A percentile compares a stretch with the other conserved stretches of the same genome.
Conservation (phyloP, 2,797 vertebrate genomes). For the Hirundo rustica region DNA sequence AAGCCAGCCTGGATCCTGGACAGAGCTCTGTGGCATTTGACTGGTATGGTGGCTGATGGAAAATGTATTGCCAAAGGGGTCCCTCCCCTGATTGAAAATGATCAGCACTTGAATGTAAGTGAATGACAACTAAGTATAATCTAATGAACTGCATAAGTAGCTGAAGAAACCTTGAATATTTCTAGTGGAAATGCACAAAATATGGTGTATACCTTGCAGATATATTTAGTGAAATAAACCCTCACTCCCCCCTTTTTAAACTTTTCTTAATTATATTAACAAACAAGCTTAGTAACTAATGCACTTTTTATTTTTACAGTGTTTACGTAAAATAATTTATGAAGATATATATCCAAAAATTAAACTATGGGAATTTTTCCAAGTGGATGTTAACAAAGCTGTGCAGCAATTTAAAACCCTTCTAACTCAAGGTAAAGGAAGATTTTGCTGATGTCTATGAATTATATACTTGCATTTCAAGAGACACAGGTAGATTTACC, state of each 20-base stretch:
- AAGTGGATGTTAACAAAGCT: conserved; percentile 83
- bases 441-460: not conserved
- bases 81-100: conserved; percentile 83
- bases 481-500: not conserved
- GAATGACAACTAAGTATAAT: not conserved
- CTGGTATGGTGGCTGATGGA: conserved; percentile 83
- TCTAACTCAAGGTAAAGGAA: conserved; percentile 80
- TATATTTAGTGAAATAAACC: not conserved
- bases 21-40: conserved; percentile 89
- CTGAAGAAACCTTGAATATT: not conserved
- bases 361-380: conserved; percentile 95
- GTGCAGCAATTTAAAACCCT: conserved; percentile 85
- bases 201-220: not conserved
- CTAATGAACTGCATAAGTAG: not conserved
- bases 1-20: conserved; percentile 94
- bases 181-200: not conserved
- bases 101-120: conserved; percentile 87
- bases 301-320: conserved; percentile 70
- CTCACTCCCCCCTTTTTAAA: not conserved
- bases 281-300: not conserved
- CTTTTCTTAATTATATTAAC: not conserved
- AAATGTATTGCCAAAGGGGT: conserved; percentile 81
- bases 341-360: conserved; percentile 85
- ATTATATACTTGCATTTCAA: not conserved
- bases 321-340: conserved; percentile 83